A percentile compares a stretch with the other conserved stretches of the same genome.
These are phyloP conservation scores for Stegostoma tigrinum DNA, from an alignment of 2,113 vertebrate genomes.

Conservation along the genomic window DNA sequence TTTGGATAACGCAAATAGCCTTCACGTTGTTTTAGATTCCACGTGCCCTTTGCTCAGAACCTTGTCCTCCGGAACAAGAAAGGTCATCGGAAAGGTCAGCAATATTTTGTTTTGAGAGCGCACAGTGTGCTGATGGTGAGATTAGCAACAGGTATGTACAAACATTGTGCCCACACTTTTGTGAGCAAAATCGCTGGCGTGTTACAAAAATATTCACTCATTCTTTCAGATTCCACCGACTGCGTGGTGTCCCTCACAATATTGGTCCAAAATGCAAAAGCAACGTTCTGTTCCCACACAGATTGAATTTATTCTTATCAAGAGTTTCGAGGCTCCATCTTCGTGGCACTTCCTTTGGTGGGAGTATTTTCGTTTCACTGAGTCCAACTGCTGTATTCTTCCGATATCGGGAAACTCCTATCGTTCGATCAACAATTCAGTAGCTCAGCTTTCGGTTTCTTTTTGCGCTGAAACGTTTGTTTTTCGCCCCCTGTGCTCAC, in stretches of 20 bases:
- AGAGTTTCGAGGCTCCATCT: not conserved
- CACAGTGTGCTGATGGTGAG: not conserved
- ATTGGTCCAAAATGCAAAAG: constrained; percentile 20
- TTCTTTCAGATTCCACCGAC: constrained; percentile 25
- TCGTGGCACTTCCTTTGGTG: not conserved
- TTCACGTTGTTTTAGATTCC: not conserved
- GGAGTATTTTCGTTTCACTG: not conserved
- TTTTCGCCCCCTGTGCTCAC: constrained; percentile 41
- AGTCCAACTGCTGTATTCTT: not conserved
- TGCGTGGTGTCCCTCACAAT: constrained; percentile 31
- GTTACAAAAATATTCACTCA: not conserved
- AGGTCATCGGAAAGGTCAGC: not conserved
- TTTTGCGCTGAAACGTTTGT: constrained; percentile 12
- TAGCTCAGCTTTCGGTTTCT: constrained; percentile 15
- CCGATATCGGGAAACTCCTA: not conserved
- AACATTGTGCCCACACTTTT: not conserved
- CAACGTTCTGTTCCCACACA: not conserved
- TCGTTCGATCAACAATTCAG: not conserved
- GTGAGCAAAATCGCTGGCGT: not conserved
- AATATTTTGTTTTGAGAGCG: not conserved
- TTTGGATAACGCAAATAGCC: not conserved
- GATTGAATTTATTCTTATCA: constrained; percentile 13
- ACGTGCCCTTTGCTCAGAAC: not conserved
- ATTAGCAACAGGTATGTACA: not conserved
- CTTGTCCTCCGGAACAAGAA: not conserved